Percentiles rank a stretch among this genome's conserved stretches.
Conservation (phyloP, 2,113 vertebrate species). For the Otus sunia region DNA sequence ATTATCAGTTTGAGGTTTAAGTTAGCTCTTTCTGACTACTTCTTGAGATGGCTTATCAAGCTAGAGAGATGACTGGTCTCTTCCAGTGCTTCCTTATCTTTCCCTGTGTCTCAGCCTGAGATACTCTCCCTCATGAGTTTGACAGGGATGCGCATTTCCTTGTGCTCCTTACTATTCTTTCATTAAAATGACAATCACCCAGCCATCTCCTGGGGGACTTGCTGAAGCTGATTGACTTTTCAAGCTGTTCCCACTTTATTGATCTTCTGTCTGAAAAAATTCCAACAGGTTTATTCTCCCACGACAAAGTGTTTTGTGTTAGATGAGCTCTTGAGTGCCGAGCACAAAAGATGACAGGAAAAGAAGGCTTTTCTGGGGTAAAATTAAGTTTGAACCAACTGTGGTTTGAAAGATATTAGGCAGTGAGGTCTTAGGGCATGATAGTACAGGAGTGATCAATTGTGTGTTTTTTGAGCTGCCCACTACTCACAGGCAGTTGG, state of each 20-base stretch:
- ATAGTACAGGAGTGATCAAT: not conserved
- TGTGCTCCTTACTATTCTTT: not conserved
- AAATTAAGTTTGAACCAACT: not conserved
- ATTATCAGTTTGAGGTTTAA: not conserved
- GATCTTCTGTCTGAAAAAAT: slow-evolving; percentile 53
- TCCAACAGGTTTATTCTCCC: slow-evolving; percentile 51
- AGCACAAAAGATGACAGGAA: not conserved
- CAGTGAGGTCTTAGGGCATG: not conserved
- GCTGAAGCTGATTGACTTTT: slow-evolving; percentile 53
- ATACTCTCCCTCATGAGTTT: not conserved
- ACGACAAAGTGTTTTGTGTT: slow-evolving; percentile 10
- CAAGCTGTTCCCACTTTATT: slow-evolving; percentile 34
- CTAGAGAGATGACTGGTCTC: not conserved
- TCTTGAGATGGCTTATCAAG: not conserved
- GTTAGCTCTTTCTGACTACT: not conserved
- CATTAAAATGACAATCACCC: slow-evolving; percentile 20
- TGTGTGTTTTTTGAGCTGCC: not conserved
- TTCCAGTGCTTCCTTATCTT: not conserved
- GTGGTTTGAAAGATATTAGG: not conserved
- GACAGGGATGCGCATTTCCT: not conserved
- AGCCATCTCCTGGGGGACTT: slow-evolving; percentile 1
- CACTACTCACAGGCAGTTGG: not conserved
- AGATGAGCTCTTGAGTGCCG: not conserved
- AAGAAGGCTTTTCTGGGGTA: not conserved
- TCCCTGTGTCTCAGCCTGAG: not conserved